phyloP scores from a whole-genome alignment of 2,113 vertebrate genomes.

The Dinomys branickii region DNA sequence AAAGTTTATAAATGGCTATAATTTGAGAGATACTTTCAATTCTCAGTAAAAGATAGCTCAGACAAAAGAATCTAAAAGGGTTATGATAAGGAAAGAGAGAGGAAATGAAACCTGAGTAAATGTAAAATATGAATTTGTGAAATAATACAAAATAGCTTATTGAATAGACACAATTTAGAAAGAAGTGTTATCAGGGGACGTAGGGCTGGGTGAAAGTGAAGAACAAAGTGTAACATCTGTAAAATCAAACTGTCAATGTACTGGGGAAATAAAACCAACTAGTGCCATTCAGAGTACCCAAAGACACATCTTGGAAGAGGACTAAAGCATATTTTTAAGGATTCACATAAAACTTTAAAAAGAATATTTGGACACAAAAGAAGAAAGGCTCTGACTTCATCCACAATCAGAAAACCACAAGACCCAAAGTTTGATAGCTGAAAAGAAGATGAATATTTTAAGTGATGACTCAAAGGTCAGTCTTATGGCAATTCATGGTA shows the following conservation, averaged over 20 bases:
- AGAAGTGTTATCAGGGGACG: constrained; percentile 50
- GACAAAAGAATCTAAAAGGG: constrained; percentile 25
- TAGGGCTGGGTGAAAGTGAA: constrained; percentile 20
- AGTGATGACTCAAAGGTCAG: background rate
- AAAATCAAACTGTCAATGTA: constrained; percentile 33
- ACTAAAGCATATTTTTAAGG: constrained; percentile 39
- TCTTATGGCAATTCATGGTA: background rate
- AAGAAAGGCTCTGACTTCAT: background rate
- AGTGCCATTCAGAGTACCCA: background rate
- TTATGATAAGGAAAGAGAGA: constrained; percentile 54
- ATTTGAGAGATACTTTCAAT: constrained; percentile 29
- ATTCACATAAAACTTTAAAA: constrained; percentile 37
- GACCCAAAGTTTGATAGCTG: background rate
- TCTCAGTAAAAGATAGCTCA: constrained; percentile 24
- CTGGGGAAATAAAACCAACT: constrained; percentile 55
- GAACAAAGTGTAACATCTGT: constrained; percentile 34
- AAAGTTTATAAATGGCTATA: background rate
- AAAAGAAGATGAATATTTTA: background rate
- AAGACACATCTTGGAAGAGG: constrained; percentile 23
- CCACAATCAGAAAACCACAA: background rate
- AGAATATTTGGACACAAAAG: constrained; percentile 16
- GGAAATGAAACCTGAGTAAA: constrained; percentile 19
- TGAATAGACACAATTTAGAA: constrained; percentile 63
- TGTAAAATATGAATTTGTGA: constrained; percentile 49
- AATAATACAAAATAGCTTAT: constrained; percentile 63